Base-by-base conservation (phyloP, 2,797 vertebrate species). In the Danio kyathit region DNA sequence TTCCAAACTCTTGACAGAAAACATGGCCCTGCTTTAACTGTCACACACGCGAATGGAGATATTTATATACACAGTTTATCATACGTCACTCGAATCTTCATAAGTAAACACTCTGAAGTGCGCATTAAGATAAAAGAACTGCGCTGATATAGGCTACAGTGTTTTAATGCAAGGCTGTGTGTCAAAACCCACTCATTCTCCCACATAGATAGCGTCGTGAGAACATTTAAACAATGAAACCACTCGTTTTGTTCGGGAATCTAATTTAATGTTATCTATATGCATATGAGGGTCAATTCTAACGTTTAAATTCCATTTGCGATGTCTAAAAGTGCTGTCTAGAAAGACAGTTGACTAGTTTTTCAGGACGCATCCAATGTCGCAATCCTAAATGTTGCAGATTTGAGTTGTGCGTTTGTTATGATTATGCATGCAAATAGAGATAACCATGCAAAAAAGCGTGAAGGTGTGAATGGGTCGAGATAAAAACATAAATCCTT, bases 141-240 rank as follows among this genome's bases (percentile, higher is more conserved):
- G 85, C 80, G 80, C 54, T 57, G 59, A 81, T 83, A 80, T 82
- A 89, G 29, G 29, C 29, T 29, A 29, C 29, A 29, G 87, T 86
- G 77, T 87, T 76, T 83, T 69, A 80, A 21, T 88, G 88, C 91
- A 90, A 86, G 90, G 14, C 7, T 92, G 90, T 92, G 92, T 90
- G 87, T 51, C 51, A 0, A 76, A 67, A 85, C 86, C 82, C 77
- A 46, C 74, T 70, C 86, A 87, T 86, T 81, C 73, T 11, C 21
- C 56, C 21, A 9, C 7, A 14, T 41, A 48, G 40, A 40, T 9
- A 49, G 52, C 40, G 56, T 21, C 11, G 9, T 29, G 10, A 19
- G 16, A n/a, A 59, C 21, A 6, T 10, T 16, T 40, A 6, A 40
- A 75, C 21, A 75, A 60, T 17, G 14, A 38, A 40, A 17, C 40